A percentile compares a stretch with the other conserved stretches of the same genome.
phyloP scores from a whole-genome alignment of 2,113 vertebrate species.

The Reinhardtius hippoglossoides region DNA sequence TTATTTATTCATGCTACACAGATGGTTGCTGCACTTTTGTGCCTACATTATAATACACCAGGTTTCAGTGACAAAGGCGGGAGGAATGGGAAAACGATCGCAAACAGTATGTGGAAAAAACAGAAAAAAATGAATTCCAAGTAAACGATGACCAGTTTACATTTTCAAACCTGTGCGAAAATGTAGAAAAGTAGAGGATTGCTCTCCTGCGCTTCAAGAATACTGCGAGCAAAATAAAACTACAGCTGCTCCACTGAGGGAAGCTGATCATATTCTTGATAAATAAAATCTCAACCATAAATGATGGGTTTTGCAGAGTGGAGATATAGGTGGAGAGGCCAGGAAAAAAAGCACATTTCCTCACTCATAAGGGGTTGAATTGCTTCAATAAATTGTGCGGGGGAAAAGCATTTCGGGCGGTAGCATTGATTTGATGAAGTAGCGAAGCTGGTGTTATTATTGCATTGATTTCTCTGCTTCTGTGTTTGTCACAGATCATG shows the following conservation, averaged over 20 bases:
- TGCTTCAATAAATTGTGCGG: constrained; percentile 59
- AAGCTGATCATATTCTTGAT: constrained; percentile 23
- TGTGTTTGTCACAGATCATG: constrained; percentile 42
- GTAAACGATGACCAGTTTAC: neutral
- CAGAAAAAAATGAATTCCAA: too few relatives aligned
- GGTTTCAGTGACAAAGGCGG: neutral
- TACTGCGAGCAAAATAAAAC: neutral
- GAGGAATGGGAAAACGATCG: neutral
- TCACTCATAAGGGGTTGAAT: constrained; percentile 41
- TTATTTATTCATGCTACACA: neutral
- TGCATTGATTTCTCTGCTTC: constrained; percentile 57
- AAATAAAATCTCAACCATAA: neutral
- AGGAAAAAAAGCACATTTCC: constrained; percentile 48
- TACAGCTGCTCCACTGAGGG: too few relatives aligned
- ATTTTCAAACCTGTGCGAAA: neutral
- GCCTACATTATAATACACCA: neutral
- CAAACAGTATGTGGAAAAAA: neutral
- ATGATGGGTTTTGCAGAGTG: constrained; percentile 8
- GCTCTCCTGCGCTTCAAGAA: neutral
- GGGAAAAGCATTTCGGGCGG: constrained; percentile 40
- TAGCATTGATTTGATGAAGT: constrained; percentile 62
- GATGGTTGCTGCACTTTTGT: neutral
- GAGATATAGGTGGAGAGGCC: constrained; percentile 6
- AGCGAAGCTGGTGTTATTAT: constrained; percentile 50
- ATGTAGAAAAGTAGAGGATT: neutral